Percentiles rank a stretch among this genome's conserved stretches.
These are phyloP conservation scores for Julus scanicus DNA, from an alignment of 2,888 invertebrate species.

Conservation along the genomic window DNA sequence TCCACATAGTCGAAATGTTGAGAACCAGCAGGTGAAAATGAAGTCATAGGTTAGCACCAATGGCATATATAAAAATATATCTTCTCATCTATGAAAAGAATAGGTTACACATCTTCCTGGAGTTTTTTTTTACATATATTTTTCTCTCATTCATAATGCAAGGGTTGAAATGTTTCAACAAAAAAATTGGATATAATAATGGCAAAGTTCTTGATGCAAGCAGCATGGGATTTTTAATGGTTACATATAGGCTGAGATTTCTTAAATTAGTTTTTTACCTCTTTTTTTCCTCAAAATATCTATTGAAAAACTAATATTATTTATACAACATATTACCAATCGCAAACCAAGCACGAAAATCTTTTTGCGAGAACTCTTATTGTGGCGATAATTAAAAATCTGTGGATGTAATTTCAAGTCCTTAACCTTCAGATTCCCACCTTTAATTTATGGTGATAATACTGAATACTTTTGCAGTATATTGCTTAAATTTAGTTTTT, in stretches of 20 bases:
- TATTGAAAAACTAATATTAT: neutral
- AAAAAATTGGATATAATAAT: neutral
- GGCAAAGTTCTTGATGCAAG: neutral
- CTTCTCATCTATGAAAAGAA: slow-evolving; percentile 25
- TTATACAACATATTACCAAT: neutral
- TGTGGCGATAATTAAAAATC: neutral
- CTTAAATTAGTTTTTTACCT: neutral
- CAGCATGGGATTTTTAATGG: neutral
- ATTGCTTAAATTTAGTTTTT: too few species aligned
- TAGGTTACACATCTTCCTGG: neutral
- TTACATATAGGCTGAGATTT: neutral
- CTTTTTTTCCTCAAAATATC: neutral
- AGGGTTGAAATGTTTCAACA: neutral
- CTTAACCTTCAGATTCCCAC: too few species aligned
- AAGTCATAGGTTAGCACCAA: slow-evolving; percentile 30
- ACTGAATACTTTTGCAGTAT: too few species aligned
- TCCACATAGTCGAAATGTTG: neutral
- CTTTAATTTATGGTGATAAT: too few species aligned
- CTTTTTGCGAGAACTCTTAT: neutral
- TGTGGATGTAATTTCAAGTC: too few species aligned
- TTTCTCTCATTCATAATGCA: slow-evolving; percentile 8
- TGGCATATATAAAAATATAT: neutral
- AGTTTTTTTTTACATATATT: neutral
- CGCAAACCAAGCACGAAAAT: neutral
- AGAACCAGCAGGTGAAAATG: neutral